These are phyloP conservation scores for Mesoclemmys tuberculata DNA, from an alignment of 2,113 vertebrate genomes.

Conservation along the genomic window DNA sequence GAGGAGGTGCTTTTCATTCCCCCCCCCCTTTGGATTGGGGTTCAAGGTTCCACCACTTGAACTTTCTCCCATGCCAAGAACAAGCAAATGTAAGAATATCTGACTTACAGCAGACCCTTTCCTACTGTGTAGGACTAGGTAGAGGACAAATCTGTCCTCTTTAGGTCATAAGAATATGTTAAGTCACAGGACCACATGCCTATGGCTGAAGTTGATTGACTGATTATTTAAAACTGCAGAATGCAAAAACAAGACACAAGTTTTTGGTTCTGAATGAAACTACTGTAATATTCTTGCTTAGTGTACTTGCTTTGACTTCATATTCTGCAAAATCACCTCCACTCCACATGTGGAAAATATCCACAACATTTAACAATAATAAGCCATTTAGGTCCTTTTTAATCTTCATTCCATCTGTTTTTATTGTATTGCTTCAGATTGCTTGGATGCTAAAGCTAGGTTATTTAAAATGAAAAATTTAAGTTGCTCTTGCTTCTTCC, in stretches of 20 bases:
- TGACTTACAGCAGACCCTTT: neutral
- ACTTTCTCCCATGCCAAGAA: neutral
- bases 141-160: neutral
- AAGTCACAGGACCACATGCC: rapidly evolving
- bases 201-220: neutral
- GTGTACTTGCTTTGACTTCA: neutral
- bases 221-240: neutral
- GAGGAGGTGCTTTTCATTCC: neutral
- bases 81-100: neutral
- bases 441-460: neutral
- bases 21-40: no score
- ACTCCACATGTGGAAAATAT: rapidly evolving
- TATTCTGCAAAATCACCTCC: neutral
- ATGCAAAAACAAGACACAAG: neutral
- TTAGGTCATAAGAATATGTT: neutral
- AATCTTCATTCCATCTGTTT: neutral
- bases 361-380: neutral
- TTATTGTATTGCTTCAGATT: neutral
- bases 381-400: neutral
- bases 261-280: neutral
- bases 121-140: rapidly evolving
- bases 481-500: neutral
- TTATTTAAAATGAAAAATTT: neutral
- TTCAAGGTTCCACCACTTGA: neutral
- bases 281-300: neutral